Conservation (phyloP, 64 coral and sea anemone species). For the Acropora tenuis region DNA sequence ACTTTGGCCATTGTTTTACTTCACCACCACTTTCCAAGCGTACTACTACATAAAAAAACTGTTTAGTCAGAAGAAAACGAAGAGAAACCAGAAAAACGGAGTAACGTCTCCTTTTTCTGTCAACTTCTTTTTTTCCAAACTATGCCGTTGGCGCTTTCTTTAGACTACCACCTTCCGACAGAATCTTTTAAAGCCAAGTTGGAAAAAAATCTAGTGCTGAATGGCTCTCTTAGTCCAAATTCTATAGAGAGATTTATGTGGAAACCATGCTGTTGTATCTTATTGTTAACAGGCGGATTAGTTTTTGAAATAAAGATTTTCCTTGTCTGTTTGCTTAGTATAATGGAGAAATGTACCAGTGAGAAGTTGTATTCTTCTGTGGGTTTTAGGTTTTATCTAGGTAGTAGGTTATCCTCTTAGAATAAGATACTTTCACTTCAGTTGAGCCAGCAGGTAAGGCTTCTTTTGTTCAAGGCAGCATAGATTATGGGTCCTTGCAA, state of each 20-base stretch:
- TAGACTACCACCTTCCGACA: no score
- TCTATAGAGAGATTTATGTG: background rate
- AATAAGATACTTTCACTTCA: no score
- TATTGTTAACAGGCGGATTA: constrained; percentile 3
- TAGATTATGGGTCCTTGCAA: no score
- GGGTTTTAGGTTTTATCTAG: background rate
- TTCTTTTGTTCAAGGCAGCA: no score
- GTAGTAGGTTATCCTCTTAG: no score
- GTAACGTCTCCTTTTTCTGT: background rate
- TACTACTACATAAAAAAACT: background rate
- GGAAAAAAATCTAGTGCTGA: background rate
- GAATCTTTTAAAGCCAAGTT: no score
- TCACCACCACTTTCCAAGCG: background rate
- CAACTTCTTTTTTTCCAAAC: no score
- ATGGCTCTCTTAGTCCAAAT: background rate
- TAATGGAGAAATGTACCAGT: background rate
- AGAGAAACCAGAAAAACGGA: background rate
- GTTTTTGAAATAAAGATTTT: constrained; percentile 22
- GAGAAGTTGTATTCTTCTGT: background rate
- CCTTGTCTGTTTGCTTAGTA: background rate
- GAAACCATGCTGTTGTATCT: background rate
- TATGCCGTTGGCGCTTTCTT: no score
- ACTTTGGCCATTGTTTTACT: background rate
- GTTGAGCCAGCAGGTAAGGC: no score
- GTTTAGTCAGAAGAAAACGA: background rate